Evolutionary conservation across 2,113 vertebrate species (phyloP), one percentile per base, ranked within the genome.

Genomic region (Urocitellus parryii): DNA sequence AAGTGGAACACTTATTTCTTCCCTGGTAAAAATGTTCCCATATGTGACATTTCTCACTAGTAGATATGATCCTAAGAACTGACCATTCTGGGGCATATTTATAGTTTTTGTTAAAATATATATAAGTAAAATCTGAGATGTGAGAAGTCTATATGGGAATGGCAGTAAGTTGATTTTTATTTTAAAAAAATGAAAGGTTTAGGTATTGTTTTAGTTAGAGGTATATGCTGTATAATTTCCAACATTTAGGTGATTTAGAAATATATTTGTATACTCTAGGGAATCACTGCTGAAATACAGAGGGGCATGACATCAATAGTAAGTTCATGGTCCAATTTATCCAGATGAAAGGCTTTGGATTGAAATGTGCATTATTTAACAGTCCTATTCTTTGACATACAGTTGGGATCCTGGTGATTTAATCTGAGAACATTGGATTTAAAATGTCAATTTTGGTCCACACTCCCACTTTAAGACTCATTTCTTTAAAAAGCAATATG

Each of bases 301-400:
- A 94, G 42, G 29, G 63, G 4, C 22, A 32, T 89, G 34, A 10
- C 90, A 94, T 84, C 91, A 73, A 87, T 92, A 97, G 5, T 8
- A 91, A 63, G 82, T 91, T 93, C 3, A 4, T 51, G 65, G 53
- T 10, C 74, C 96, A 97, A 83, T 97, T 95, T 97, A 97, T 96
- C 87, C 94, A 76, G 90, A 90, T 68, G 88, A 93, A 97, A 95
- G 92, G 67, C 92, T 91, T 84, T 97, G 93, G 98, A 98, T 94
- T 98, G 97, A 98, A 97, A 73, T 95, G 72, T 98, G 92, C 96
- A 97, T 98, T 98, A 98, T 98, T 98, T 98, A 98, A 90, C 56
- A 98, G 76, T 77, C n/a, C 63, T 73, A 37, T 94, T 97, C 68
- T 5, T 58, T 70, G 78, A 91, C 76, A 96, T 42, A 48, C 88